phyloP scores from a whole-genome alignment of 2,113 vertebrate species.

The Thamnophis sirtalis region DNA sequence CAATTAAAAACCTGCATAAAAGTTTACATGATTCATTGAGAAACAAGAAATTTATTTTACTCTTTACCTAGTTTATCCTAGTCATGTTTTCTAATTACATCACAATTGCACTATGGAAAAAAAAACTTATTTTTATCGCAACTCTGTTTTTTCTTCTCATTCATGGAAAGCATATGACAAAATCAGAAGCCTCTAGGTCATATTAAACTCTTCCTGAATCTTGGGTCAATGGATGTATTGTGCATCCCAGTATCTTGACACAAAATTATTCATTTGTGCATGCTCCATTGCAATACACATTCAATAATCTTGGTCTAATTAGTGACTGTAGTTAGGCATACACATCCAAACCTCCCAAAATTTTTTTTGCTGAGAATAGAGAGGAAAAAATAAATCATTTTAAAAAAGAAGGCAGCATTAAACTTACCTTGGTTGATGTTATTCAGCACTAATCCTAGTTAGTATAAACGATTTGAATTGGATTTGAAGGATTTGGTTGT shows the following conservation, averaged over 20 bases:
- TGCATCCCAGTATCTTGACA: neutral
- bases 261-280: neutral
- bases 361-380: neutral
- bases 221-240: neutral
- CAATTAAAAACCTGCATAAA: neutral
- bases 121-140: neutral
- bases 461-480: neutral
- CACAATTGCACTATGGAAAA: neutral
- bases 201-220: neutral
- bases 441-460: neutral
- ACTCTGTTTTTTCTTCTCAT: neutral
- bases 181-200: neutral
- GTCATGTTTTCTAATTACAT: neutral
- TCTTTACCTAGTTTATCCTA: neutral
- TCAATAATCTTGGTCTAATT: neutral
- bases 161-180: neutral
- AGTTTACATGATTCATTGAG: neutral
- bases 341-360: neutral
- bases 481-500: too few relatives aligned
- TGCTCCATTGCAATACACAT: neutral
- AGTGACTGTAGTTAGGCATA: neutral
- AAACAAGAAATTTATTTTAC: neutral
- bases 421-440: neutral
- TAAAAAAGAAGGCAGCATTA: neutral
- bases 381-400: neutral